Percentiles rank a stretch among this genome's conserved stretches.
phyloP scores from a whole-genome alignment of 2,888 invertebrate genomes.

The Ectobius pallidus region DNA sequence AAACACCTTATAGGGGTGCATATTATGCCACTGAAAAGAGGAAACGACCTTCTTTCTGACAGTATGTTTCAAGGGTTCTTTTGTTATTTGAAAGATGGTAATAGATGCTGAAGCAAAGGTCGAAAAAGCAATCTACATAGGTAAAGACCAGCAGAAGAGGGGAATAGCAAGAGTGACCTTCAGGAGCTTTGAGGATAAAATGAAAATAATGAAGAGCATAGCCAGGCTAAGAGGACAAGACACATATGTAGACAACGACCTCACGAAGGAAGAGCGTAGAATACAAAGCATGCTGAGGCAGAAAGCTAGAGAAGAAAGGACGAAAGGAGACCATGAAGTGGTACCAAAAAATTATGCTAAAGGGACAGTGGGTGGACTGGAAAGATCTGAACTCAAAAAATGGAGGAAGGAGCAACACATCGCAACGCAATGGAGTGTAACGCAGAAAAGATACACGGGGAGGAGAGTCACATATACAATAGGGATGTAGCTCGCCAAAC shows the following conservation, averaged over 20 bases:
- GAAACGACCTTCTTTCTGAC: too few relatives aligned
- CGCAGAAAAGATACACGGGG: not conserved
- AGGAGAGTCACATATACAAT: not conserved
- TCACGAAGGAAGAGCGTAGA: not conserved
- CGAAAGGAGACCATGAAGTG: not conserved
- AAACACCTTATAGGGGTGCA: too few relatives aligned
- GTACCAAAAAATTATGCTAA: not conserved
- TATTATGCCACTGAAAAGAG: too few relatives aligned
- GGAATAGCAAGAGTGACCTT: not conserved
- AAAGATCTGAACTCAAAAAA: not conserved
- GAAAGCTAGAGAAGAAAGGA: not conserved
- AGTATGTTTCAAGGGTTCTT: too few relatives aligned
- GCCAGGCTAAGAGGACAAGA: not conserved
- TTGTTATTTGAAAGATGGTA: too few relatives aligned
- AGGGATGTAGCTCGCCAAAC: too few relatives aligned
- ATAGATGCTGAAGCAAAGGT: too few relatives aligned
- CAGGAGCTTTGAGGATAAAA: not conserved
- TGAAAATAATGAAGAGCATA: not conserved
- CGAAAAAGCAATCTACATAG: too few relatives aligned
- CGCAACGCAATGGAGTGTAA: not conserved
- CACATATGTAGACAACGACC: not conserved
- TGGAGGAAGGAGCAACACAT: not conserved
- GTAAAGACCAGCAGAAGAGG: too few relatives aligned
- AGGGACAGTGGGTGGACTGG: not conserved
- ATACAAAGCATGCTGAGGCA: not conserved